Conservation (phyloP, 2,888 invertebrate genomes). For the Drosophila neutralis region DNA sequence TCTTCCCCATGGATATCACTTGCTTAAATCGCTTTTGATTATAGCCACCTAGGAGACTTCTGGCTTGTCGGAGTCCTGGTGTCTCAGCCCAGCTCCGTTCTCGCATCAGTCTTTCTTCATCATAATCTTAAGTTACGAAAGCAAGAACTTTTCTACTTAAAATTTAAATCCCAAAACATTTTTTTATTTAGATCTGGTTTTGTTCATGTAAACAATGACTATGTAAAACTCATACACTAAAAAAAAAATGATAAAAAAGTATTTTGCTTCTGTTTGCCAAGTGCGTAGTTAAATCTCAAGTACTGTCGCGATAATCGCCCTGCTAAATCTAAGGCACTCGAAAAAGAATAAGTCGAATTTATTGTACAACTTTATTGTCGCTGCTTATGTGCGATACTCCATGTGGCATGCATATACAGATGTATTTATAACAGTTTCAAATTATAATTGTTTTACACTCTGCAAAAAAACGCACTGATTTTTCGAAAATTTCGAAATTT, state of each 20-base stretch:
- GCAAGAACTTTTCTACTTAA: not conserved
- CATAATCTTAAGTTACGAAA: no score
- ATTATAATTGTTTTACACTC: slow-evolving; percentile 49
- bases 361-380: slow-evolving; percentile 28
- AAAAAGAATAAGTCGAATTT: slow-evolving; percentile 10
- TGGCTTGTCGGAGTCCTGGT: no score
- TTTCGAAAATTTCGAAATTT: not conserved
- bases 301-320: slow-evolving; percentile 37
- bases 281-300: slow-evolving; percentile 28
- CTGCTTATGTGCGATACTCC: slow-evolving; percentile 29
- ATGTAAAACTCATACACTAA: not conserved
- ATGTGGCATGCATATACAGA: slow-evolving; percentile 14
- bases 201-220: not conserved
- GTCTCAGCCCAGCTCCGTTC: no score
- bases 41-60: no score
- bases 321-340: slow-evolving; percentile 18
- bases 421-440: slow-evolving; percentile 47
- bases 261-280: not conserved
- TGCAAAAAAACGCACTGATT: not conserved
- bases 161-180: not conserved
- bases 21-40: no score
- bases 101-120: no score
- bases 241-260: not conserved
- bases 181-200: no score
- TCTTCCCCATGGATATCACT: no score